Evolutionary conservation across 1,140 invertebrate species (phyloP).

Genomic region (Drosophila nannoptera): DNA sequence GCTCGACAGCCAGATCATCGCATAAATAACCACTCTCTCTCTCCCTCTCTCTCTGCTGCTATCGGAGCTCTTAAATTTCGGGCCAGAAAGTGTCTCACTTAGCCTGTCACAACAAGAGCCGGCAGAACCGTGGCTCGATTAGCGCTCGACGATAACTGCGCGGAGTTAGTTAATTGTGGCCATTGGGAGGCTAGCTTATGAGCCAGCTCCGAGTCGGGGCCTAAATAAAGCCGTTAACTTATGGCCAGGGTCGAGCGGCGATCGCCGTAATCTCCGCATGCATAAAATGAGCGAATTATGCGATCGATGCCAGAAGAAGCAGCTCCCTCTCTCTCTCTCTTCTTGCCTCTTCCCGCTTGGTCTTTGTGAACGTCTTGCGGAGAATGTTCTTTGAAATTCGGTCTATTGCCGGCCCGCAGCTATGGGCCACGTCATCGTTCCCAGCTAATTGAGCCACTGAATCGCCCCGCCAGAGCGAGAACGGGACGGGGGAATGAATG

Average conservation of each 20-base stretch:
- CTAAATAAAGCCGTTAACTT: slow-evolving; percentile 59
- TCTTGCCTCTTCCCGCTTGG: background rate
- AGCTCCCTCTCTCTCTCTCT: background rate
- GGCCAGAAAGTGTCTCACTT: slow-evolving; percentile 46
- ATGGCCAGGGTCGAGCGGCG: slow-evolving; percentile 38
- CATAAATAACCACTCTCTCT: slow-evolving; percentile 29
- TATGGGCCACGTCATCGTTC: slow-evolving; percentile 46
- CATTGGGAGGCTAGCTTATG: slow-evolving; percentile 62
- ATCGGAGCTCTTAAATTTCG: slow-evolving; percentile 40
- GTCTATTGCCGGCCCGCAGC: slow-evolving; percentile 35
- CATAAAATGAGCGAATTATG: slow-evolving; percentile 72
- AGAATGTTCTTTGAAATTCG: slow-evolving; percentile 33
- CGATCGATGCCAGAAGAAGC: slow-evolving; percentile 4
- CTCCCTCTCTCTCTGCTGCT: slow-evolving; percentile 5
- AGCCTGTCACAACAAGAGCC: slow-evolving; percentile 60
- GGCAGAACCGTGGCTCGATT: slow-evolving; percentile 15
- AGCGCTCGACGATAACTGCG: slow-evolving; percentile 26
- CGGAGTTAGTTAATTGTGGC: slow-evolving; percentile 59
- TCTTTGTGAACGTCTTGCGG: background rate
- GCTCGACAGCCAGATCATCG: slow-evolving; percentile 6
- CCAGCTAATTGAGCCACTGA: slow-evolving; percentile 70
- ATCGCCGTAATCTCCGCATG: slow-evolving; percentile 53
- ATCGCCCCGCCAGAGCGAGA: slow-evolving; percentile 38
- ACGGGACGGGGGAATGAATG: background rate
- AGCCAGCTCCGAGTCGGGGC: slow-evolving; percentile 17